Conservation (phyloP, 2,888 invertebrate species). For the Leptinotarsa juncta region DNA sequence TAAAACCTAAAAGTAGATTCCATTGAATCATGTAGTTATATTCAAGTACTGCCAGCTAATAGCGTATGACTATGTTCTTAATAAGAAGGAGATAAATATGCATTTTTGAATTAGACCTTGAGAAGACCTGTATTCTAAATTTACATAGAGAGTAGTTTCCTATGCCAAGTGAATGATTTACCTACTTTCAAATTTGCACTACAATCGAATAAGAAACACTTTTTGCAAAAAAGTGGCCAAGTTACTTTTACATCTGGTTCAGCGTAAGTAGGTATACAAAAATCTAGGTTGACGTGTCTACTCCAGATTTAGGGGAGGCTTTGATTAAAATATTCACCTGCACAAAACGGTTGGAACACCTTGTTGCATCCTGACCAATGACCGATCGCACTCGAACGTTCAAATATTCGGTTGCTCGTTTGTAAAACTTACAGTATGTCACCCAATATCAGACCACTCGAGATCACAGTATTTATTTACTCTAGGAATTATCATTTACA, state of each 20-base stretch:
- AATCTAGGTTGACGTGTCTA: background rate
- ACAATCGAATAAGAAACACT: conserved; percentile 3
- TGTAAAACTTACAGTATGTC: conserved; percentile 3
- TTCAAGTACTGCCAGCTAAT: background rate
- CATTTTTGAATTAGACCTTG: conserved; percentile 14
- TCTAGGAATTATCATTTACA: conserved; percentile 22
- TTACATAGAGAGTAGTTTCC: conserved; percentile 16
- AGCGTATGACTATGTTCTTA: background rate
- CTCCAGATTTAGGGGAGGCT: background rate
- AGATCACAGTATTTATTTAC: conserved; percentile 31
- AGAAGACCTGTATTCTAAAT: conserved; percentile 13
- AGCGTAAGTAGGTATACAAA: background rate
- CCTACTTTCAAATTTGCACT: conserved; percentile 21
- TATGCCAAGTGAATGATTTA: conserved; percentile 24
- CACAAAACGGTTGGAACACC: conserved; percentile 31
- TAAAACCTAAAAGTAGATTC: too few species aligned
- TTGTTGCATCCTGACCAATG: conserved; percentile 38
- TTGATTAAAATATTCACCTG: conserved; percentile 37
- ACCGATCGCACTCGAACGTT: conserved; percentile 10
- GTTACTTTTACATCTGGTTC: conserved; percentile 19
- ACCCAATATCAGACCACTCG: conserved; percentile 18
- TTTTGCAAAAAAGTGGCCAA: conserved; percentile 6
- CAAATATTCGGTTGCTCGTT: conserved; percentile 6
- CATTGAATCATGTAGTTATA: too few species aligned
- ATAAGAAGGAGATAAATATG: background rate